Evolutionary conservation across 2,888 invertebrate genomes (phyloP).

Genomic region (Crocallis elinguaria): DNA sequence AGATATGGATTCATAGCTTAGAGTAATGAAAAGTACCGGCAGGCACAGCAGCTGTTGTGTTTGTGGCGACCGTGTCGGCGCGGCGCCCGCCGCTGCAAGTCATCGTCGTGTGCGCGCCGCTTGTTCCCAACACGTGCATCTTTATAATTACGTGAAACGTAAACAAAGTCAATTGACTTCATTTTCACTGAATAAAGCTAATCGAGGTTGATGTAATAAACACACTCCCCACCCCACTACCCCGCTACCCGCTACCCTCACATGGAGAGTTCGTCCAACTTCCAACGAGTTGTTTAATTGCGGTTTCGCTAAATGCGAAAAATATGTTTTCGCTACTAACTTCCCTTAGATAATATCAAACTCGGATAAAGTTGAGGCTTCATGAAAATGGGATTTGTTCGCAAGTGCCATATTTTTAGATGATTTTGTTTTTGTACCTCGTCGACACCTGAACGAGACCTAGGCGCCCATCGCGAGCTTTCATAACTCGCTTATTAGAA

Average conservation of each 20-base stretch:
- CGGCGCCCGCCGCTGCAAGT: too few relatives aligned
- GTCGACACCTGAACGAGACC: background rate
- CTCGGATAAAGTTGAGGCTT: background rate
- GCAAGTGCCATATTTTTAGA: conserved; percentile 8
- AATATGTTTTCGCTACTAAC: conserved; percentile 2
- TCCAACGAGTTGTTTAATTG: conserved; percentile 4
- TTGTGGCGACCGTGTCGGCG: too few relatives aligned
- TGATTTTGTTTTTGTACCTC: background rate
- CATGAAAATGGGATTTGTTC: conserved; percentile 17
- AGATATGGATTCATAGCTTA: too few relatives aligned
- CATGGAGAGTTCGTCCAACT: background rate
- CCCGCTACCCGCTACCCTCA: background rate
- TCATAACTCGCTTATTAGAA: background rate
- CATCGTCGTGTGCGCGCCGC: too few relatives aligned
- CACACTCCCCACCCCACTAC: too few relatives aligned
- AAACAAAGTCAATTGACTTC: too few relatives aligned
- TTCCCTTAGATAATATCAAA: conserved; percentile 4
- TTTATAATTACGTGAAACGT: too few relatives aligned
- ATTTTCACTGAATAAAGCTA: too few relatives aligned
- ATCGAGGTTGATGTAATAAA: too few relatives aligned
- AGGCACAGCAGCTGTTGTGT: too few relatives aligned
- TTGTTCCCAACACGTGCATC: too few relatives aligned
- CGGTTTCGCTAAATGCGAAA: conserved; percentile 6
- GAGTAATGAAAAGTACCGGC: too few relatives aligned
- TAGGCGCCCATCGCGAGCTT: background rate